Conservation (phyloP, 37 sponge, comb jelly and placozoan species). For the Crambe crambe region DNA sequence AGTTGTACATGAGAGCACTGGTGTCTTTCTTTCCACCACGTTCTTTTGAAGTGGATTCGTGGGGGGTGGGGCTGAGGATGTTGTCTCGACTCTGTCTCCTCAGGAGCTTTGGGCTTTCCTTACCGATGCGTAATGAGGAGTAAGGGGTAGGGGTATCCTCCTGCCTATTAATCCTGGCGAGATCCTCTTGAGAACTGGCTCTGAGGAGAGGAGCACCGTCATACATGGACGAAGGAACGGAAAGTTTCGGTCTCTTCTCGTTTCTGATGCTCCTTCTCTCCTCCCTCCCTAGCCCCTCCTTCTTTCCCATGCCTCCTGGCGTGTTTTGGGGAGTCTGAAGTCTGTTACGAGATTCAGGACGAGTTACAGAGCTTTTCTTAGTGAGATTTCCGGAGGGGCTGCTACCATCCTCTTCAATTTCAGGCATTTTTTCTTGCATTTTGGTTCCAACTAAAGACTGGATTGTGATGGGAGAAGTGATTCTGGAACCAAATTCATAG, state of each 20-base stretch:
- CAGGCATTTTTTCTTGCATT: neutral
- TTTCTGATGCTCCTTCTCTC: neutral
- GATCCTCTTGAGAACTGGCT: neutral
- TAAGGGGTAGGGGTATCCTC: too few relatives aligned
- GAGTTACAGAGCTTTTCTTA: too few relatives aligned
- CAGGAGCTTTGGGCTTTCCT: neutral
- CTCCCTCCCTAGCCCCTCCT: neutral
- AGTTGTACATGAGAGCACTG: neutral
- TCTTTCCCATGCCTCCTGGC: neutral
- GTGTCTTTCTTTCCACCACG: neutral
- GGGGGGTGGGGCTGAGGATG: neutral
- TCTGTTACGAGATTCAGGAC: neutral
- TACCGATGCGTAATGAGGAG: neutral
- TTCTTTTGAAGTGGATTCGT: too few relatives aligned
- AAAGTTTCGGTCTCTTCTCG: neutral
- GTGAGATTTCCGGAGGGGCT: too few relatives aligned
- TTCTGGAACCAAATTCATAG: neutral
- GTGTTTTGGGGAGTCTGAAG: neutral
- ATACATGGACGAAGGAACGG: neutral
- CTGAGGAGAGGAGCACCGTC: neutral
- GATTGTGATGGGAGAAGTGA: neutral
- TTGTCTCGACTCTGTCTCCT: neutral
- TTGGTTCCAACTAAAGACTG: neutral
- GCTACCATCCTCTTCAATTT: neutral
- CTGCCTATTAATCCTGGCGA: neutral